Percentiles rank a stretch among this genome's conserved stretches.
These are phyloP conservation scores for Pterocles burchelli DNA, from an alignment of 2,113 vertebrate genomes.

Conservation along the genomic window DNA sequence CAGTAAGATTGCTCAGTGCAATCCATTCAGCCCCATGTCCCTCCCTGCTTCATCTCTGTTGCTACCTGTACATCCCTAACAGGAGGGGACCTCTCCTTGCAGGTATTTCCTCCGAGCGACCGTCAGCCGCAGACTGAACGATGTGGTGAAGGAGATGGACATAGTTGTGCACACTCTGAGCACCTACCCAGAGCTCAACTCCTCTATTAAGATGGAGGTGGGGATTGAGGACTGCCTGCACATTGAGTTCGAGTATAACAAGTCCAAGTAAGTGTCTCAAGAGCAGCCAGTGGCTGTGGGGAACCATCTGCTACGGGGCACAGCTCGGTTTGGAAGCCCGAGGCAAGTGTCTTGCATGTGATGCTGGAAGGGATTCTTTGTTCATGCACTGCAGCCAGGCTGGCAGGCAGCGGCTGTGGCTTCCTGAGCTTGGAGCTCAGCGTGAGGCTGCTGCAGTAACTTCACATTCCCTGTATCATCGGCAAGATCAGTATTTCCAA, in stretches of 20 bases:
- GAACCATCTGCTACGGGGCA: background rate
- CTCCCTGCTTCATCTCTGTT: background rate
- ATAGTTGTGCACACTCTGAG: conserved; percentile 96
- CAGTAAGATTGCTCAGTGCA: background rate
- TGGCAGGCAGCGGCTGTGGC: background rate
- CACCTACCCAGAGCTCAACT: conserved; percentile 95
- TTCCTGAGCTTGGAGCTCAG: background rate
- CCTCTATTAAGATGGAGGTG: conserved; percentile 99
- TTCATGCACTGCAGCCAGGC: rapidly evolving
- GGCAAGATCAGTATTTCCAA: background rate
- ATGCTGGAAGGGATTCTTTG: background rate
- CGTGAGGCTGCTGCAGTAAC: background rate
- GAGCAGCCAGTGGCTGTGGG: background rate
- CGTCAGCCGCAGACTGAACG: conserved; percentile 91
- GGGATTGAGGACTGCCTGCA: conserved; percentile 98
- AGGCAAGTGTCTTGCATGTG: background rate
- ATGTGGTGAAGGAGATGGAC: conserved; percentile 96
- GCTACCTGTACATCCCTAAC: background rate
- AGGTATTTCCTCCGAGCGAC: conserved; percentile 98
- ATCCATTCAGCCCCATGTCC: background rate
- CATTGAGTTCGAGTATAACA: conserved; percentile 99
- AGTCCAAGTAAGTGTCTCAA: conserved; percentile 92
- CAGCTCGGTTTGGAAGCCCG: background rate
- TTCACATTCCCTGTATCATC: background rate
- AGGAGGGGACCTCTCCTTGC: background rate